Percentiles rank a stretch among this genome's conserved stretches.
Conservation (phyloP, 2,888 invertebrate species). For the Hetaerina titia region DNA sequence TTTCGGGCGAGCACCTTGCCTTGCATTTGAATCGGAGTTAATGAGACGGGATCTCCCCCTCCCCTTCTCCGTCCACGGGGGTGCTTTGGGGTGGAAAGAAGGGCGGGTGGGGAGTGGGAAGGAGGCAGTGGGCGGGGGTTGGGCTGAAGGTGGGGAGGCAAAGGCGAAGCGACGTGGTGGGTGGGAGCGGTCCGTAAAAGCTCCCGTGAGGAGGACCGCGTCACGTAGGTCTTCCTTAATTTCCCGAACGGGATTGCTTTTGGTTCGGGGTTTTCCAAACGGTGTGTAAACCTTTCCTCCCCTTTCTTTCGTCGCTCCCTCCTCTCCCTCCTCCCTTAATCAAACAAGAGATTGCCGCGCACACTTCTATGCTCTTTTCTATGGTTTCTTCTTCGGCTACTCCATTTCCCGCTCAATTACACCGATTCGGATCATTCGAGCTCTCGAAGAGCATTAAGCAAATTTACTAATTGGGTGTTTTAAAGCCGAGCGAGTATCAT, state of each 20-base stretch:
- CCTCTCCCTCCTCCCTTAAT: background rate
- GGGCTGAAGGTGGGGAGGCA: background rate
- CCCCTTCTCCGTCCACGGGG: background rate
- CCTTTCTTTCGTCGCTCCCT: background rate
- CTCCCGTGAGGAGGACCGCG: background rate
- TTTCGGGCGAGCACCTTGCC: background rate
- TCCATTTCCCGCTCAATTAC: background rate
- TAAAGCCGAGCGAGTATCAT: background rate
- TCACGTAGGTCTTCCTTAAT: conserved; percentile 39
- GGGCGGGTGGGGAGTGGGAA: background rate
- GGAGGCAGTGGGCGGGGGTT: background rate
- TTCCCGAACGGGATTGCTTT: conserved; percentile 19
- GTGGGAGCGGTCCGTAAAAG: background rate
- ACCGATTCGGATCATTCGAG: background rate
- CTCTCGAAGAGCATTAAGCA: background rate
- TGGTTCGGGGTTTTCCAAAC: conserved; percentile 1
- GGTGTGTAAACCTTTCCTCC: conserved; percentile 6
- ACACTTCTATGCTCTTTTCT: background rate
- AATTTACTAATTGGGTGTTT: background rate
- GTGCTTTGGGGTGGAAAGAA: background rate
- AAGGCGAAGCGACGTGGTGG: background rate
- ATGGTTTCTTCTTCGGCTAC: background rate
- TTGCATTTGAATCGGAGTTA: conserved; percentile 32
- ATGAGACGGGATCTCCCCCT: background rate
- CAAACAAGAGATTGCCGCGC: background rate